Evolutionary conservation across 1,140 invertebrate species (phyloP).

Genomic region (Semibalanus balanoides): DNA sequence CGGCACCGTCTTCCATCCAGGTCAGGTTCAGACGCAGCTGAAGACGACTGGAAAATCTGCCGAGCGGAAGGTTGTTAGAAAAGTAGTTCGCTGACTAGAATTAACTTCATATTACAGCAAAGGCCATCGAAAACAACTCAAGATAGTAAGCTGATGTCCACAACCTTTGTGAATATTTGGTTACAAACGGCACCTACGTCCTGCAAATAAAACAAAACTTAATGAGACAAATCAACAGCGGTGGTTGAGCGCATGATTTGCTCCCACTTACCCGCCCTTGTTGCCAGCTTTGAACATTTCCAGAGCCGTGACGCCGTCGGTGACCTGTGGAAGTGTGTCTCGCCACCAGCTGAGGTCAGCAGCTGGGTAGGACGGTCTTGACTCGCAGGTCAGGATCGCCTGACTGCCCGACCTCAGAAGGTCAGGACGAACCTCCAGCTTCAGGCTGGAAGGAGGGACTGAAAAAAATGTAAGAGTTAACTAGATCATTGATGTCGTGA

Average conservation of each 20-base stretch:
- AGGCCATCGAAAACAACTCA: too few relatives aligned
- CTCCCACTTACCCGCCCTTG: slow-evolving; percentile 4
- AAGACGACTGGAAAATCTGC: not conserved
- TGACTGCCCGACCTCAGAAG: slow-evolving; percentile 57
- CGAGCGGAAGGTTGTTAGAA: too few relatives aligned
- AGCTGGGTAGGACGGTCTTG: slow-evolving; percentile 80
- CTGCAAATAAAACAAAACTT: too few relatives aligned
- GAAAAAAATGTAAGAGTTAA: too few relatives aligned
- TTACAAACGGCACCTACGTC: too few relatives aligned
- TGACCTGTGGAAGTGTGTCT: slow-evolving; percentile 29
- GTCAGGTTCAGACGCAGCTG: slow-evolving; percentile 9
- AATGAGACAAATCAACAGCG: too few relatives aligned
- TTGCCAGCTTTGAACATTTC: not conserved
- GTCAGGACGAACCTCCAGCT: slow-evolving; percentile 60
- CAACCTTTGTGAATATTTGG: too few relatives aligned
- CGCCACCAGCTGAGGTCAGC: slow-evolving; percentile 82
- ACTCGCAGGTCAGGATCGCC: slow-evolving; percentile 69
- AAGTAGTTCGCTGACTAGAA: too few relatives aligned
- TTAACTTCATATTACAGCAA: too few relatives aligned
- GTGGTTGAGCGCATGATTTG: too few relatives aligned
- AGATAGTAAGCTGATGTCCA: too few relatives aligned
- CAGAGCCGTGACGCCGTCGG: slow-evolving; percentile 8
- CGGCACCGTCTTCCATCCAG: slow-evolving; percentile 6
- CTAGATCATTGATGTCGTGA: too few relatives aligned
- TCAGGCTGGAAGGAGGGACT: slow-evolving; percentile 79